Base-by-base conservation (phyloP, 1,140 invertebrate species). In the Megalopta genalis region DNA sequence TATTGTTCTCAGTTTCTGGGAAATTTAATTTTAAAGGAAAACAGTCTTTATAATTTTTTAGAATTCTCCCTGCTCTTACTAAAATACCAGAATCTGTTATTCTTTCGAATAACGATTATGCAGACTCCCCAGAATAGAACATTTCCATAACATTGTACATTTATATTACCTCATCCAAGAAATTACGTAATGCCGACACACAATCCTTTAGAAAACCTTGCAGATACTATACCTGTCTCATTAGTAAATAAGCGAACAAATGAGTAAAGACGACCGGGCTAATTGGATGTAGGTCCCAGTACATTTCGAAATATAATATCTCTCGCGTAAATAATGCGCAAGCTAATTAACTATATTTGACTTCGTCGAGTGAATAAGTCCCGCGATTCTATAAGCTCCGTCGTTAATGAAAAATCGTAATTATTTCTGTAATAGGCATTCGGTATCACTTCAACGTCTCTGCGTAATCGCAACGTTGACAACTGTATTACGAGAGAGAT, bases 291-390 rank as follows among this genome's bases (percentile, higher is more conserved):
- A 27, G n/a, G 23, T 18, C 3, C 0, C n/a, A 1, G 49, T 70
- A 62, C 37, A 10, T 16, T 21, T 37, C 18, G 9, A 37, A 54
- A 69, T 76, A 69, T 69, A 76, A 46, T 60, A 16, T 67, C 59
- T 25, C 14, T 27, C 23, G 5, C 37, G 12, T 16, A 8, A 25
- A 23, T 69, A 69, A 60, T 69, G 10, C 42, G 16, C 14, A 76
- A 16, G 42, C 66, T 69, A 77, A 77, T 70, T 77, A 77, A 37
- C 39, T 27, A 27, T 46, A 59, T 62, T 69, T 37, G 27, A 4
- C 16, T 67, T 39, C 52, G 32, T 59, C 1, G 9, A 16, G n/a
- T 62, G 32, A 77, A 69, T 62, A 25, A 16, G 21, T 25, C 69
- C 18, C 27, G 32, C 57, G 9, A 25, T 37, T 62, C 7, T 12